A percentile compares a stretch with the other conserved stretches of the same genome.
Conservation (phyloP, 2,888 invertebrate genomes). For the Luffia ferchaultella region DNA sequence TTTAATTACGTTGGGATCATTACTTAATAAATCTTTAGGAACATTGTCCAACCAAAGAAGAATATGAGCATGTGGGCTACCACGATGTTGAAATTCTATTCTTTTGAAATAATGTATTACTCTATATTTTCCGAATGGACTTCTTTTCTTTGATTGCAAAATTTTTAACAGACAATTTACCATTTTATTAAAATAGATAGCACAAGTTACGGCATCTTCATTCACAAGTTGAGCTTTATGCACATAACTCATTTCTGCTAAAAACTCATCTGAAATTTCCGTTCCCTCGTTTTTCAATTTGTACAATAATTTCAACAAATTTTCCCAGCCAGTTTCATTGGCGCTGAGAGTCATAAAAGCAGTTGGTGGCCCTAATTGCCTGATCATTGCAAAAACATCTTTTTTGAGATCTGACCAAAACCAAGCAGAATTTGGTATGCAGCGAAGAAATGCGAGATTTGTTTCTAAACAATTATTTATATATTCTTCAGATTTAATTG, state of each 20-base stretch:
- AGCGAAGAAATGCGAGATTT: constrained; percentile 28
- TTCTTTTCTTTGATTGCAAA: constrained; percentile 21
- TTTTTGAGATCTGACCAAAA: constrained; percentile 31
- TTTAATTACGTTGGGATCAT: constrained; percentile 15
- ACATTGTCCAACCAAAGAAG: constrained; percentile 16
- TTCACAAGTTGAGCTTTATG: constrained; percentile 21
- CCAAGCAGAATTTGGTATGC: constrained; percentile 30
- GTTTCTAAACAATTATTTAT: constrained; percentile 24
- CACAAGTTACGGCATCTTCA: constrained; percentile 26
- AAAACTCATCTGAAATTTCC: constrained; percentile 18
- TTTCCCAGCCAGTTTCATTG: constrained; percentile 30
- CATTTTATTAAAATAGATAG: constrained; percentile 29
- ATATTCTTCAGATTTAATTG: constrained; percentile 24
- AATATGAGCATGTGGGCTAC: constrained; percentile 15
- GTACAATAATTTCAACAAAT: constrained; percentile 25
- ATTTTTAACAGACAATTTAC: constrained; percentile 22
- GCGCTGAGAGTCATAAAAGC: constrained; percentile 34
- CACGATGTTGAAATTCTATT: constrained; percentile 29
- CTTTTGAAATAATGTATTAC: constrained; percentile 25
- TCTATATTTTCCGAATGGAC: constrained; percentile 25
- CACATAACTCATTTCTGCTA: constrained; percentile 15
- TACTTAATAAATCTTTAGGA: constrained; percentile 19
- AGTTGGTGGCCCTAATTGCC: constrained; percentile 32
- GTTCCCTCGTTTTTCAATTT: constrained; percentile 22
- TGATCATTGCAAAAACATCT: constrained; percentile 36